phyloP scores from a whole-genome alignment of 2,113 vertebrate species.

The Heterotilapia buettikoferi region DNA sequence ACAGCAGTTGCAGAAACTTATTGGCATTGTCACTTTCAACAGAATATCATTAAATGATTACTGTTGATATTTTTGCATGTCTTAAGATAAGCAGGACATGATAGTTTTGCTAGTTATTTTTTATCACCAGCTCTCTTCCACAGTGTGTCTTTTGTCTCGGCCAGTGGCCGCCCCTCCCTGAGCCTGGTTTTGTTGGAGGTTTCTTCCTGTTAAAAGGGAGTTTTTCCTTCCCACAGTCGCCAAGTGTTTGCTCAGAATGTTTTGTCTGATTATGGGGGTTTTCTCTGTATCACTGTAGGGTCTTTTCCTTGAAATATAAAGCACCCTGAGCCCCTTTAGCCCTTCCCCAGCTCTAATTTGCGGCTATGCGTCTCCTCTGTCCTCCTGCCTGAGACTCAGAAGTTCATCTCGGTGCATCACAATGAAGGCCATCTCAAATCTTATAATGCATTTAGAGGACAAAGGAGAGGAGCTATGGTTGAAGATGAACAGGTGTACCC shows the following conservation, averaged over 20 bases:
- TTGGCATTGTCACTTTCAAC: not conserved
- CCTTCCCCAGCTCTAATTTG: not conserved
- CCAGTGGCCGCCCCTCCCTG: not conserved
- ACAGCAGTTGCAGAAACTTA: not conserved
- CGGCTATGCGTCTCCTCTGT: not conserved
- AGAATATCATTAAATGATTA: not conserved
- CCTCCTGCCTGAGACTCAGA: not conserved
- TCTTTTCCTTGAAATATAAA: not conserved
- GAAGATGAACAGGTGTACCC: not conserved
- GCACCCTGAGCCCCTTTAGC: not conserved
- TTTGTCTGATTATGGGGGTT: not conserved
- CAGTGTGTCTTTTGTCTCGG: not conserved
- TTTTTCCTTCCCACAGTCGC: not conserved
- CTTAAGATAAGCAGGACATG: not conserved
- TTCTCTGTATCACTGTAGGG: not conserved
- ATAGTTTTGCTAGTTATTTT: not conserved
- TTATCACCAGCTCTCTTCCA: not conserved
- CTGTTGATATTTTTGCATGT: not conserved
- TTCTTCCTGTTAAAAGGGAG: not conserved
- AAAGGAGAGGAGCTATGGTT: not conserved
- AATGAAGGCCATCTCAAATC: not conserved
- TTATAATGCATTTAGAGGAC: not conserved
- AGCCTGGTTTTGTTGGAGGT: not conserved
- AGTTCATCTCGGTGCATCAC: not conserved
- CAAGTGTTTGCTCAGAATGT: not conserved